Conservation (phyloP, 2,113 vertebrate species). For the Platichthys flesus region DNA sequence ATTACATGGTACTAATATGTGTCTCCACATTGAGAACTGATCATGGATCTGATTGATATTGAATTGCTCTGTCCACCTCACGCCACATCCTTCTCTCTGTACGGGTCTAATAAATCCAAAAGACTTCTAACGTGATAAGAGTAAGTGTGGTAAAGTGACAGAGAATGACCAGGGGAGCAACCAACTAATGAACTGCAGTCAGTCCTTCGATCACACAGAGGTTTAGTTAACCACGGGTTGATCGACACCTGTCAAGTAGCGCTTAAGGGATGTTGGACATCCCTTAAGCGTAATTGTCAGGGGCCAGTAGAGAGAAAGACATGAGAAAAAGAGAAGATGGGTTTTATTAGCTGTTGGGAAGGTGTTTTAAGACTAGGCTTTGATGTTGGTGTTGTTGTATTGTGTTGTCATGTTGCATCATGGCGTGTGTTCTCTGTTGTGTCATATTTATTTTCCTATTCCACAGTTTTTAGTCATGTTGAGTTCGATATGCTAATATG, state of each 20-base stretch:
- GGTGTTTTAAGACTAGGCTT: background rate
- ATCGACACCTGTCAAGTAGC: slow-evolving; percentile 27
- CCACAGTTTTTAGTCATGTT: background rate
- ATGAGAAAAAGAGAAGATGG: background rate
- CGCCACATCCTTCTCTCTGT: too few relatives aligned
- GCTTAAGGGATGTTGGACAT: background rate
- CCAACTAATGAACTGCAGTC: slow-evolving; percentile 38
- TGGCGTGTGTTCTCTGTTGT: background rate
- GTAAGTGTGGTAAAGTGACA: background rate
- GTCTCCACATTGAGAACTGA: background rate
- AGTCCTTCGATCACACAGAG: slow-evolving; percentile 34
- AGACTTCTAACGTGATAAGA: background rate
- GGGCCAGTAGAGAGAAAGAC: background rate
- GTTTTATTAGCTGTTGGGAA: background rate
- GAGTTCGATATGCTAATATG: background rate
- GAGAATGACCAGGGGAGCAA: slow-evolving; percentile 41
- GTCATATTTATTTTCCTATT: background rate
- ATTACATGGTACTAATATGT: background rate
- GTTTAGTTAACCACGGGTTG: slow-evolving; percentile 21
- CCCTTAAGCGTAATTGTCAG: background rate
- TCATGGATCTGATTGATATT: too few relatives aligned
- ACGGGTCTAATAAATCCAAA: too few relatives aligned
- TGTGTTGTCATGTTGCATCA: slow-evolving; percentile 1
- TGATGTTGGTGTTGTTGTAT: background rate
- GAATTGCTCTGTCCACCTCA: too few relatives aligned